Evolutionary conservation across 1,140 invertebrate species (phyloP).

Genomic region (Bilobella aurantiaca): DNA sequence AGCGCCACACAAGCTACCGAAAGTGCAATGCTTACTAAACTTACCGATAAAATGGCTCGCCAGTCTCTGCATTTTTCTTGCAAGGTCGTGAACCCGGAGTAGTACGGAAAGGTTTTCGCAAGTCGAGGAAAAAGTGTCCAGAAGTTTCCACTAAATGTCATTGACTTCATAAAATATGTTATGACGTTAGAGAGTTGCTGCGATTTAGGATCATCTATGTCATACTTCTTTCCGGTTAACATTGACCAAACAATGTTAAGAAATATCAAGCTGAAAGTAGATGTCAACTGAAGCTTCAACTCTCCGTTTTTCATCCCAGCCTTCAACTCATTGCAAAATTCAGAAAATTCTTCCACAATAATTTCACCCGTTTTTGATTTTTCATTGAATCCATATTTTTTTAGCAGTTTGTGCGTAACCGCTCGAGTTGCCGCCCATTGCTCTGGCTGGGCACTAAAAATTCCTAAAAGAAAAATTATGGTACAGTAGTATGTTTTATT

Average conservation of each 20-base stretch:
- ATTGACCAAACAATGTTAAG: background rate
- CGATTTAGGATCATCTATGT: background rate
- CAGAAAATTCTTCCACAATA: background rate
- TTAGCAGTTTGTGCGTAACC: background rate
- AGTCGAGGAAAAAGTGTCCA: background rate
- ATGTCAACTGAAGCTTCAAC: background rate
- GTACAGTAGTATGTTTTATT: background rate
- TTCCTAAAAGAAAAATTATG: background rate
- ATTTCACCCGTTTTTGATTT: background rate
- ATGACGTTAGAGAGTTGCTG: background rate
- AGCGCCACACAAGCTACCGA: too few relatives aligned
- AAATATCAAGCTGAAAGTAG: background rate
- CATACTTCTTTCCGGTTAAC: background rate
- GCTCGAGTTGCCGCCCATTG: background rate
- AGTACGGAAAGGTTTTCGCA: too few relatives aligned
- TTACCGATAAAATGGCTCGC: too few relatives aligned
- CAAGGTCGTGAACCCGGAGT: too few relatives aligned
- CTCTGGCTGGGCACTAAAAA: background rate
- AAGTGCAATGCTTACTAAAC: too few relatives aligned
- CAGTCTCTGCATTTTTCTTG: too few relatives aligned
- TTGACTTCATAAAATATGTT: background rate
- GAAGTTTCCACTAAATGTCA: background rate
- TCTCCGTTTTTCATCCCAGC: background rate
- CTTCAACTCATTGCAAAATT: background rate
- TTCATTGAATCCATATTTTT: background rate